Evolutionary conservation across 2,888 invertebrate genomes (phyloP), one percentile per base, ranked within the genome.

Genomic region (Allolobophora icterica): DNA sequence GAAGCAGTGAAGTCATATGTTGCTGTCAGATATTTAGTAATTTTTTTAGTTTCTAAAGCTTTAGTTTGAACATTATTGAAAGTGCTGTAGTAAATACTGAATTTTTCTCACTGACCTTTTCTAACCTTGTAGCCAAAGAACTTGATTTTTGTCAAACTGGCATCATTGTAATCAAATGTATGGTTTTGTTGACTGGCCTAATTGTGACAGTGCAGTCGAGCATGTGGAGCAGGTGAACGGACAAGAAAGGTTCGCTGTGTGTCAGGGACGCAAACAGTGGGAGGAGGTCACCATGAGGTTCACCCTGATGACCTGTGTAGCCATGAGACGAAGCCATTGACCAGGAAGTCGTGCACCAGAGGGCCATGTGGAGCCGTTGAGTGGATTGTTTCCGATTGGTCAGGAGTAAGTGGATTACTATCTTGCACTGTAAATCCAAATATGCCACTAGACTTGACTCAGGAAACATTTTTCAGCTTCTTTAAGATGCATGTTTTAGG

Each of bases 341-440:
- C 90, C 34, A 83, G 45, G 30, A 89, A 89, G 52, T 38, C 71
- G 34, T 93, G 92, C 89, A 90, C 91, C 40, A 71, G 34, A 4
- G 90, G 92, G 90, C 98, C 98, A 0, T 99, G 98, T 94, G 97
- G 97, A 92, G 98, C 98, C 13, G 97, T 98, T 19, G 98, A 98
- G 95, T 99, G 98, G 98, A 97, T 98, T 90, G 96, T 97, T 15
- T 97, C 98, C 0, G 97, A 97, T 89, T 99, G 98, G 98, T 97
- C 97, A 93, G 98, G 98, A 93, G 98, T 98, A 96, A 96, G 97
- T 58, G 58, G 19, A 40, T 34, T 24, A 17, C 30, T n/a, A 34
- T 40, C 6, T 83, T 13, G 17, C 15, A 84, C 34, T 11, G 24
- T 58, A 71, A 42, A n/a, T n/a, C n/a, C 17, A 71, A 71, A 71